A percentile compares a stretch with the other conserved stretches of the same genome.
Conservation (phyloP, 2,113 vertebrate genomes). For the Oryzias melastigma region DNA sequence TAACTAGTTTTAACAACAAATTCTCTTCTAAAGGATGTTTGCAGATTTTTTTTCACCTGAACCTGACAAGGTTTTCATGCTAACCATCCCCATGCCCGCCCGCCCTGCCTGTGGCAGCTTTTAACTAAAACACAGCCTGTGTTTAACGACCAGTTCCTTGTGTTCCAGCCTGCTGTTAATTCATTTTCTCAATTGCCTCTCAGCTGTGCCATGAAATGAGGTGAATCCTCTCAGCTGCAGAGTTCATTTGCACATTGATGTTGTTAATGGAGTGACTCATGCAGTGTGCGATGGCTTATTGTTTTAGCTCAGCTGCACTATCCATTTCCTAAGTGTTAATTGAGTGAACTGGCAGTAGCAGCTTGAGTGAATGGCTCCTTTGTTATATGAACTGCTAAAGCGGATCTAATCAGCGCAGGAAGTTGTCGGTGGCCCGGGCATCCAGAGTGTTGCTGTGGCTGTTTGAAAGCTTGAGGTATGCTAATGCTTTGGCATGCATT, state of each 20-base stretch:
- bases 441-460: slow-evolving; percentile 3
- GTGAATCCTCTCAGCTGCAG: slow-evolving; percentile 3
- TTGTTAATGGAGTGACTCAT: slow-evolving; percentile 33
- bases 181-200: too few relatives aligned
- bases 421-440: slow-evolving; percentile 7
- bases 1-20: too few relatives aligned
- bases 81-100: too few relatives aligned
- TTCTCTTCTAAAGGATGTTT: too few relatives aligned
- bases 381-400: slow-evolving; percentile 19
- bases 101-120: too few relatives aligned
- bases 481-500: background rate
- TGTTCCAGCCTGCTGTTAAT: too few relatives aligned
- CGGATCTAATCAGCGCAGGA: slow-evolving; percentile 31
- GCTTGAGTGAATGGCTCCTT: slow-evolving; percentile 11
- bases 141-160: too few relatives aligned
- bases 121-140: too few relatives aligned
- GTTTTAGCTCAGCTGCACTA: slow-evolving; percentile 43
- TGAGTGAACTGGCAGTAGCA: slow-evolving; percentile 30
- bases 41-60: too few relatives aligned
- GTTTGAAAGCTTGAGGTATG: background rate
- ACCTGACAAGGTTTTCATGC: too few relatives aligned
- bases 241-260: slow-evolving; percentile 14
- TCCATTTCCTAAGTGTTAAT: slow-evolving; percentile 39
- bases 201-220: background rate
- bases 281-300: slow-evolving; percentile 21